These are phyloP conservation scores for Laterallus jamaicensis DNA, from an alignment of 2,113 vertebrate species.

Conservation along the genomic window DNA sequence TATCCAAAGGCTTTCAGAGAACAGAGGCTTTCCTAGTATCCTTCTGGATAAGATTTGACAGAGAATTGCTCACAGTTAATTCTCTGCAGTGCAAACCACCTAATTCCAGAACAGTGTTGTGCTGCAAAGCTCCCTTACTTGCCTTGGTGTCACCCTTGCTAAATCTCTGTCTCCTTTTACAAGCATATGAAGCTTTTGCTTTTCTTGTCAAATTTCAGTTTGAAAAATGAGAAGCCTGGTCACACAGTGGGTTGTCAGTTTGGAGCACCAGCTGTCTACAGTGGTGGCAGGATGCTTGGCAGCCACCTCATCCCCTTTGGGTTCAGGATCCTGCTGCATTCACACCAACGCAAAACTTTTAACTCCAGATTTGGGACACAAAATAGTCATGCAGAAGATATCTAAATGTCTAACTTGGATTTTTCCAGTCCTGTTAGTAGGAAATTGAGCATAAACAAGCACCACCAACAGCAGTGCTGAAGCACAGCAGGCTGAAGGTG, in stretches of 20 bases:
- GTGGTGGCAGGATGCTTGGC: not conserved
- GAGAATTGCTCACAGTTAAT: not conserved
- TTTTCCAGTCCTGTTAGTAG: not conserved
- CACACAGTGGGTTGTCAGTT: not conserved
- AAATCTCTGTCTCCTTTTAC: not conserved
- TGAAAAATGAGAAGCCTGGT: not conserved
- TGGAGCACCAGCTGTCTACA: not conserved
- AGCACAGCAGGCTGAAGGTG: not conserved
- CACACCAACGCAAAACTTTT: not conserved
- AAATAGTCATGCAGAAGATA: not conserved
- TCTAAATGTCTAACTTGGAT: not conserved
- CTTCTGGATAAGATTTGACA: not conserved
- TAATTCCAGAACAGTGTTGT: not conserved
- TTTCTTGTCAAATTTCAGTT: not conserved
- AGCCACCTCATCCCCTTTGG: not conserved
- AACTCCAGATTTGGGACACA: not conserved
- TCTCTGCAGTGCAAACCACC: not conserved
- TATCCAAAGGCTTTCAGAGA: not conserved
- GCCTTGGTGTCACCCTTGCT: not conserved
- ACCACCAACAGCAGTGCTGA: not conserved
- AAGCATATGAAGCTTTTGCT: not conserved
- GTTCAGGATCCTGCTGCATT: rapidly evolving
- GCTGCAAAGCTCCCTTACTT: not conserved
- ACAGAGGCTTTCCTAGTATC: not conserved
- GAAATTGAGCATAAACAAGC: not conserved